Conservation (phyloP, 2,113 vertebrate genomes). For the Peucedramus taeniatus region DNA sequence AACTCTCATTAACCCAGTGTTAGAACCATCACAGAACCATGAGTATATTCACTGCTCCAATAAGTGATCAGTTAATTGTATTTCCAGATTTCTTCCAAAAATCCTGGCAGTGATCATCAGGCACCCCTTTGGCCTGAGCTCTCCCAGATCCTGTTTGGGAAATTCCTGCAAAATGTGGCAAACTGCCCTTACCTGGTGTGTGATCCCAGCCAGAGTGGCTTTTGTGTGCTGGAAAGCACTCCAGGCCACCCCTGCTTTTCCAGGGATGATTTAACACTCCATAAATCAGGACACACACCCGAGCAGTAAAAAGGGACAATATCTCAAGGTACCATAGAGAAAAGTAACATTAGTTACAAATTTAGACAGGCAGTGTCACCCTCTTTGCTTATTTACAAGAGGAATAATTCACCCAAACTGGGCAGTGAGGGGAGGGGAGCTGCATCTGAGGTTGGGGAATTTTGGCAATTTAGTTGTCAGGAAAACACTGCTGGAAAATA, state of each 20-base stretch:
- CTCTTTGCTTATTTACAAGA: background rate
- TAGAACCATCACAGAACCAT: background rate
- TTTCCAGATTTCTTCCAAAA: background rate
- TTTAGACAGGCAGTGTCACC: background rate
- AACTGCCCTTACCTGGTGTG: rapidly evolving
- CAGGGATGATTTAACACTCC: background rate
- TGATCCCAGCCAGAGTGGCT: background rate
- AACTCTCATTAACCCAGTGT: background rate
- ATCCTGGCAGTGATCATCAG: background rate
- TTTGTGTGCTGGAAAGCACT: background rate
- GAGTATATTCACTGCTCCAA: rapidly evolving
- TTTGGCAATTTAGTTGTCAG: background rate
- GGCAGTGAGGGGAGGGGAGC: background rate
- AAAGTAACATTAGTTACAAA: background rate
- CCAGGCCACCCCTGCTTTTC: background rate
- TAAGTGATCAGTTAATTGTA: rapidly evolving
- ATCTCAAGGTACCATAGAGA: background rate
- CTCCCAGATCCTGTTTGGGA: background rate
- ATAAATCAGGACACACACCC: rapidly evolving
- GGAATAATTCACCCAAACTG: background rate
- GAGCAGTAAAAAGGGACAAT: background rate
- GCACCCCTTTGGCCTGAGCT: background rate
- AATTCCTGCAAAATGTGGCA: rapidly evolving
- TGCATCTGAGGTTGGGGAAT: background rate
- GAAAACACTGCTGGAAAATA: background rate